Conservation (phyloP, 1,140 invertebrate species). For the Brachystomella parvula region DNA sequence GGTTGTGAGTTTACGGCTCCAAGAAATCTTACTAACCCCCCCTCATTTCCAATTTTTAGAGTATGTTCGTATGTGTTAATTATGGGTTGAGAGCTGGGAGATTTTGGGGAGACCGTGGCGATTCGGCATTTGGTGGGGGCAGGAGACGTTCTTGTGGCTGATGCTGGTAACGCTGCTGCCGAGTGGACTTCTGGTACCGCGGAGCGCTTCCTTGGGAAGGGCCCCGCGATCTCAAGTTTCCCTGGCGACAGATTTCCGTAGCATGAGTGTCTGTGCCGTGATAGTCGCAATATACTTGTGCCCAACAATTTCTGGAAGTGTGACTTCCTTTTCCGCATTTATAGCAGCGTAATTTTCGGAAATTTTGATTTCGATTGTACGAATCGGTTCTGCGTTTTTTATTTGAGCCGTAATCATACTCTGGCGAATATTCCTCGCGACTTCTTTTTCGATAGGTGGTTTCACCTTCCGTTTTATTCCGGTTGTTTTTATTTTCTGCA, state of each 20-base stretch:
- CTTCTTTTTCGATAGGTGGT: too few species aligned
- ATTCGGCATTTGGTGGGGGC: neutral
- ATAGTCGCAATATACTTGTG: neutral
- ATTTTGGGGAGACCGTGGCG: neutral
- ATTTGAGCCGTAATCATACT: neutral
- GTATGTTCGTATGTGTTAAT: neutral
- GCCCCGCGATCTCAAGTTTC: neutral
- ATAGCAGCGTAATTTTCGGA: neutral
- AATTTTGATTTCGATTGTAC: neutral
- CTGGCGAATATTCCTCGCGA: too few species aligned
- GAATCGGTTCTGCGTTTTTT: neutral
- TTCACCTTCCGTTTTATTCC: too few species aligned
- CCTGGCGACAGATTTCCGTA: neutral
- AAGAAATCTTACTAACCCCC: neutral
- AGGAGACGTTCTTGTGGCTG: neutral
- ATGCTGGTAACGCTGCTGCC: neutral
- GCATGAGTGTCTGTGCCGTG: neutral
- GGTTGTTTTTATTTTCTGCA: too few species aligned
- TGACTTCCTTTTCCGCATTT: neutral
- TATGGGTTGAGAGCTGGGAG: neutral
- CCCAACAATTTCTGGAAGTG: neutral
- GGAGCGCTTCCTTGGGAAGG: neutral
- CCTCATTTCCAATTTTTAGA: neutral
- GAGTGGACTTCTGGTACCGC: neutral
- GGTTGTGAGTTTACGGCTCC: neutral